Conservation (phyloP, 2,113 vertebrate species). For the Merops nubicus region DNA sequence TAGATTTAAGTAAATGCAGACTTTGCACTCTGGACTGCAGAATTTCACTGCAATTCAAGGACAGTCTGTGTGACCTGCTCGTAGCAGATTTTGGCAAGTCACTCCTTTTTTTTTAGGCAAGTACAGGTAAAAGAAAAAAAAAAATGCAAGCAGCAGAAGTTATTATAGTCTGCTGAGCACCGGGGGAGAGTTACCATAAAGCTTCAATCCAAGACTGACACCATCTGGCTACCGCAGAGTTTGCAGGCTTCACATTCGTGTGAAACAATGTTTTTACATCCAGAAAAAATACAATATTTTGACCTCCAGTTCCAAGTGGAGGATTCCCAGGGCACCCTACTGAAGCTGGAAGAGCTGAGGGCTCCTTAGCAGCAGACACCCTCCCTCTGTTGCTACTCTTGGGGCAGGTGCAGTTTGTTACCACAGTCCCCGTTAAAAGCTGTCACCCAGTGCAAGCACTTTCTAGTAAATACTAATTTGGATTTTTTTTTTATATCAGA, state of each 20-base stretch:
- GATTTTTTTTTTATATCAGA: neutral
- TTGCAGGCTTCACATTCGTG: neutral
- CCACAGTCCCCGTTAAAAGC: neutral
- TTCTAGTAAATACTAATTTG: neutral
- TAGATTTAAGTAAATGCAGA: neutral
- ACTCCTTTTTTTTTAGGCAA: neutral
- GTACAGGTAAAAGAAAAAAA: neutral
- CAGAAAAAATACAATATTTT: neutral
- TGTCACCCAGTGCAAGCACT: neutral
- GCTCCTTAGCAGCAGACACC: neutral
- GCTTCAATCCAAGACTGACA: slow-evolving; percentile 56
- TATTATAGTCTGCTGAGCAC: neutral
- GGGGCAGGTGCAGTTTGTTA: neutral
- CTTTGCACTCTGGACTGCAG: slow-evolving; percentile 13
- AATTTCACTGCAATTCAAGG: slow-evolving; percentile 1
- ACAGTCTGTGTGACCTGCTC: neutral
- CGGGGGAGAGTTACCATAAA: neutral
- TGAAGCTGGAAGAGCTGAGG: neutral
- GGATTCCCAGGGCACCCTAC: neutral
- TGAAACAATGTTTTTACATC: neutral
- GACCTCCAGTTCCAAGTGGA: neutral
- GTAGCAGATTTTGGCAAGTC: neutral
- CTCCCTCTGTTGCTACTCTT: neutral
- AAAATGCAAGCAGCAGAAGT: neutral
- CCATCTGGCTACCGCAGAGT: slow-evolving; percentile 12